phyloP scores from a whole-genome alignment of 2,888 invertebrate species.

The Eubasilissa splendida region DNA sequence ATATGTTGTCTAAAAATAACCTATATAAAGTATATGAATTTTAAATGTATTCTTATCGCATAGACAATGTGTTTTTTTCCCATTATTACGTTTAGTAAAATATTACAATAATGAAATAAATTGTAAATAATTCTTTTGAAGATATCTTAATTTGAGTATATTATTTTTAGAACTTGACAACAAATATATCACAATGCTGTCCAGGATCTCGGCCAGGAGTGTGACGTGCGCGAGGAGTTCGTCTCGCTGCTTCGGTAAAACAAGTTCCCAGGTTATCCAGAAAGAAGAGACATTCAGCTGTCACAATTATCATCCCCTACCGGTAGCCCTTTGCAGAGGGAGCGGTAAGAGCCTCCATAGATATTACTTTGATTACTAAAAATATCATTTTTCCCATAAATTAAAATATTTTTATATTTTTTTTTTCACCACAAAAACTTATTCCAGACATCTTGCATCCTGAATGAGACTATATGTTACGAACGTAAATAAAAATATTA shows the following conservation, averaged over 20 bases:
- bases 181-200: conserved; percentile 11
- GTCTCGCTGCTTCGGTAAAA: not conserved
- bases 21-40: too few species aligned
- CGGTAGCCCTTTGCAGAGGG: conserved; percentile 77
- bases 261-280: conserved; percentile 63
- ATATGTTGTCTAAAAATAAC: too few species aligned
- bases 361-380: not conserved
- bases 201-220: conserved; percentile 1
- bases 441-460: too few species aligned
- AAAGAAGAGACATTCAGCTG: conserved; percentile 78
- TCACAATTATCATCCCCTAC: conserved; percentile 81
- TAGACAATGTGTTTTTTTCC: too few species aligned
- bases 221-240: not conserved
- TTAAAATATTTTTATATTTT: too few species aligned
- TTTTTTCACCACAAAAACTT: not conserved
- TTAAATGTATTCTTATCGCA: too few species aligned
- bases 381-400: not conserved
- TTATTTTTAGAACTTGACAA: not conserved
- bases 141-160: not conserved
- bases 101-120: too few species aligned
- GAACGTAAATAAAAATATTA: too few species aligned
- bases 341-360: conserved; percentile 67
- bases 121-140: too few species aligned
- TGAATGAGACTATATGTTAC: too few species aligned
- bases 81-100: too few species aligned